Base-by-base conservation (phyloP, 2,113 vertebrate genomes). In the Jaculus jaculus region DNA sequence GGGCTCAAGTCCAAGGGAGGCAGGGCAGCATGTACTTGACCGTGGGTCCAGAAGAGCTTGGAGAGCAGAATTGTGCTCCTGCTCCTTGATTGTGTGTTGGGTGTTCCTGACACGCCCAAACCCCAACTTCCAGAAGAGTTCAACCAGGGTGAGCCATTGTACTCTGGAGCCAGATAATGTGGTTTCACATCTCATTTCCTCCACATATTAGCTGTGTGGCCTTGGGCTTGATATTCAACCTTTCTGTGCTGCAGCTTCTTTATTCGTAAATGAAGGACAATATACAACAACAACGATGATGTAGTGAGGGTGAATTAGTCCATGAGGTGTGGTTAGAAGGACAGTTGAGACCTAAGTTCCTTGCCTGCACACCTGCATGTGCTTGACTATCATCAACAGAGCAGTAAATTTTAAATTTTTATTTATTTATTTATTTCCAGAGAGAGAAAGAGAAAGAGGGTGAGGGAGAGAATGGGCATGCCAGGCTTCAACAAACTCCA, bases 171-270 rank as follows among this genome's bases (percentile, higher is more conserved):
- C 73, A 85, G 68, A 47, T 34, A 26, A 15, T 42, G 28, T 83
- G 72, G 47, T 7, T 89, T 95, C 82, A 73, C 28, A 90, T 87
- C 60, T 69, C 66, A 37, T 83, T 94, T 77, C 39, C 92, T 54
- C 37, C 47, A 30, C 37, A 87, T 51, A 60, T 24, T 84, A 89
- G 65, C 54, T 92, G 32, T 60, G 74, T 51, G 87, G 74, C 26
- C 34, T 84, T 79, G 37, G 71, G 10, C 1, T 21, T 23, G 7
- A 73, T 26, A 65, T 24, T 79, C 39, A 81, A 18, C 30, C 17
- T 95, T 47, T 84, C 84, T 87, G 84, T 84, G 84, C 54, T 72
- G 2, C 28, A 42, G 54, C 71, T 86, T 95, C 42, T 20, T 72
- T 26, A 51, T 69, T 34, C 81, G 65, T 80, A 47, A 90, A 63